Percentiles rank a stretch among this genome's conserved stretches.
phyloP scores from a whole-genome alignment of 2,797 vertebrate genomes.

The Dryobates pubescens region DNA sequence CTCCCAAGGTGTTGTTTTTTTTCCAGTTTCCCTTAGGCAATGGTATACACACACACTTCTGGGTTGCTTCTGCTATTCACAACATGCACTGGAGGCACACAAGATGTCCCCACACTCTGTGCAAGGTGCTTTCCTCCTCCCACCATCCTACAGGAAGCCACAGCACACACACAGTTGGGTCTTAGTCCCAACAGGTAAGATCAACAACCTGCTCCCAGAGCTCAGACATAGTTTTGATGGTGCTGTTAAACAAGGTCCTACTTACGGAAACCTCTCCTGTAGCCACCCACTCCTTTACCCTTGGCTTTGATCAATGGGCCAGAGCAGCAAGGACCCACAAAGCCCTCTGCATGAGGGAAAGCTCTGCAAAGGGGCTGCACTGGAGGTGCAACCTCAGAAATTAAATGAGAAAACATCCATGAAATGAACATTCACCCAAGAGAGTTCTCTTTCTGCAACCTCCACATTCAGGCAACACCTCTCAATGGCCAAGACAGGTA shows the following conservation, averaged over 20 bases:
- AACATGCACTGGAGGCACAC: background rate
- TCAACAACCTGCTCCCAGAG: background rate
- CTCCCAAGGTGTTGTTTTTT: background rate
- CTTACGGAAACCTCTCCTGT: background rate
- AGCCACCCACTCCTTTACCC: background rate
- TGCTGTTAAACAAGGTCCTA: background rate
- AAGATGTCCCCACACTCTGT: accelerated
- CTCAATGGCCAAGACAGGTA: background rate
- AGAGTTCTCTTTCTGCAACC: background rate
- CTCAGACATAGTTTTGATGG: background rate
- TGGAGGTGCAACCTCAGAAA: background rate
- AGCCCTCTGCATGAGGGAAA: background rate
- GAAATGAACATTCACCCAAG: background rate
- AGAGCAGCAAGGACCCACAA: background rate
- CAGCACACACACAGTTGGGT: accelerated
- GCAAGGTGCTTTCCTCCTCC: background rate
- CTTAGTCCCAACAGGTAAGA: background rate
- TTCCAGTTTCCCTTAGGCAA: background rate
- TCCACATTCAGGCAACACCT: background rate
- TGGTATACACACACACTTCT: background rate
- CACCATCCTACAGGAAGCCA: accelerated
- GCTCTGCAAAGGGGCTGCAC: background rate
- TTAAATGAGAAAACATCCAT: background rate
- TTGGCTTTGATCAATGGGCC: background rate
- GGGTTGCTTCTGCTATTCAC: background rate